Base-by-base conservation (phyloP, 2,888 invertebrate genomes). In the Lasius fuliginosus region DNA sequence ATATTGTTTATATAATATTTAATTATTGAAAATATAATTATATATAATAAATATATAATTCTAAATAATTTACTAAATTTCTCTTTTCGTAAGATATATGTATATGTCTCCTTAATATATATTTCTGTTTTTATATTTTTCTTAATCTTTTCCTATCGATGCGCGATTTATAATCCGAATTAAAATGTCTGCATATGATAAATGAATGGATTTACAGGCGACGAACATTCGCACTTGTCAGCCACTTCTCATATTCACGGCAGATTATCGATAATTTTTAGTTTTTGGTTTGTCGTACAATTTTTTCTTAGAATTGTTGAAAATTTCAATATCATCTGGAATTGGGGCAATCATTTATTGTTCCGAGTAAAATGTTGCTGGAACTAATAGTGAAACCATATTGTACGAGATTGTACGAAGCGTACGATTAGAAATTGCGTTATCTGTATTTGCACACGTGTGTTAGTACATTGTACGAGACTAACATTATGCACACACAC, bases 371-470 rank as follows among this genome's bases (percentile, higher is more conserved):
- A 33, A 58, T 6, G 23, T 69, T 30, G 65, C 49, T 83, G 33
- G 18, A 46, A 42, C 12, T 36, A 49, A 69, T 77, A 71, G 56
- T 42, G 33, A 65, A 69, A 85, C 62, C 60, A 64, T 53, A 71
- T 56, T 85, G 46, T 49, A 76, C 64, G 81, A 86, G 67, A 79
- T 46, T 46, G 4, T 85, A 88, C 36, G 42, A 81, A 85, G 65
- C 27, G 36, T 79, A 64, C 83, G 77, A 76, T 60, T 86, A 81
- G 69, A 77, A 62, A 62, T 84, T 83, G 74, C 76, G 76, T 87
- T 84, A 79, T 60, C 84, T 86, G 86, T 86, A 88, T 68, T 86
- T 88, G 85, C 84, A 89, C 89, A 84, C 73, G 83, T 68, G 60
- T 69, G 77, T 81, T 77, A 82, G 42, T 56, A 85, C 69, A 75